phyloP scores from a whole-genome alignment of 2,797 vertebrate genomes.

The Zalophus californianus region DNA sequence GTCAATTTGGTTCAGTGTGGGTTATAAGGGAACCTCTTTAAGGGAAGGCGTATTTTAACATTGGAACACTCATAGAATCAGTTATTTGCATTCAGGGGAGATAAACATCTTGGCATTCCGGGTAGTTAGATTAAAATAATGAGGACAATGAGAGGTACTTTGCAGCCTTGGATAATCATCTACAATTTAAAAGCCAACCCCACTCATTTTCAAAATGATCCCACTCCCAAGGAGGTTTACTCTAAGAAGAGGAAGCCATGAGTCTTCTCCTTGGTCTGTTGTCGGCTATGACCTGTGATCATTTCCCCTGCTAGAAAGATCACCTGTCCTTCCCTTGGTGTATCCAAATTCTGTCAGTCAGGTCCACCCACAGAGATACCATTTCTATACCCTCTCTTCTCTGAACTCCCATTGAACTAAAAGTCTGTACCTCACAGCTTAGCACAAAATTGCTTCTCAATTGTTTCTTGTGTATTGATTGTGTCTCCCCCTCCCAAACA shows the following conservation, averaged over 20 bases:
- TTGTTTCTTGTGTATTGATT: conserved; percentile 58
- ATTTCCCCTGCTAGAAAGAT: conserved; percentile 31
- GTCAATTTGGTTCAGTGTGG: conserved; percentile 35
- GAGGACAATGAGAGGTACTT: conserved; percentile 39
- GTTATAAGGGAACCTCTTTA: conserved; percentile 21
- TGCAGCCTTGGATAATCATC: background rate
- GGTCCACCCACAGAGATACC: background rate
- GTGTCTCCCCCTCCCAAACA: background rate
- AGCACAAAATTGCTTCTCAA: conserved; percentile 64
- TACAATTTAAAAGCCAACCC: conserved; percentile 27
- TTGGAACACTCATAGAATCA: background rate
- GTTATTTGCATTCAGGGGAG: conserved; percentile 26
- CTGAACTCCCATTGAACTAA: conserved; percentile 29
- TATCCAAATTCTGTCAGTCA: conserved; percentile 37
- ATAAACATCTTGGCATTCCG: conserved; percentile 33
- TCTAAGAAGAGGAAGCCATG: conserved; percentile 14
- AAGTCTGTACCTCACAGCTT: background rate
- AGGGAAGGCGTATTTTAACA: conserved; percentile 54
- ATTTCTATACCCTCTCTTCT: background rate
- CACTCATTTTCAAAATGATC: conserved; percentile 23
- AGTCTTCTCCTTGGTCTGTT: background rate
- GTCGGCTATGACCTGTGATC: background rate
- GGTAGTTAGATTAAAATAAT: conserved; percentile 66
- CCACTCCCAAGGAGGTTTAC: conserved; percentile 29
- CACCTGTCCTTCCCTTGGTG: background rate